Conservation (phyloP, 2,888 invertebrate species). For the Anticlea derivata region DNA sequence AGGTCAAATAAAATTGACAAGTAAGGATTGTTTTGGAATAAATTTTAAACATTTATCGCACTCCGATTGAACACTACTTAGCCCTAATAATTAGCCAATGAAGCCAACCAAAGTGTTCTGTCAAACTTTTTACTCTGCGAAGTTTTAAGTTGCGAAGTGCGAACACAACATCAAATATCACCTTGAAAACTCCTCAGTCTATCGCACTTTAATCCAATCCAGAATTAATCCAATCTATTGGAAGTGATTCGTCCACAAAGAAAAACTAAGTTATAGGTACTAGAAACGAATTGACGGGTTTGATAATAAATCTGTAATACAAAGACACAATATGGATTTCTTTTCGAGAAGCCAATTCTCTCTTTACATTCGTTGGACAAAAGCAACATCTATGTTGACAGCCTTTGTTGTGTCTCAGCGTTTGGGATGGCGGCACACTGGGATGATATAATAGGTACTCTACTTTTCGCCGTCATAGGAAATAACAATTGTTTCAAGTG, state of each 20-base stretch:
- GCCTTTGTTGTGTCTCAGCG: constrained; percentile 32
- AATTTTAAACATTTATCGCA: too few relatives aligned
- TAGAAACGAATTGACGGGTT: constrained; percentile 18
- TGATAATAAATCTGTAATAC: constrained; percentile 38
- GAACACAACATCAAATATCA: too few relatives aligned
- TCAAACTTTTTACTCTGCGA: too few relatives aligned
- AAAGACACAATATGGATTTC: constrained; percentile 38
- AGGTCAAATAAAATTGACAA: too few relatives aligned
- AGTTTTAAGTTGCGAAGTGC: too few relatives aligned
- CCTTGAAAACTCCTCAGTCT: too few relatives aligned
- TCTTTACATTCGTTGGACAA: constrained; percentile 37
- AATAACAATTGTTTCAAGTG: too few relatives aligned
- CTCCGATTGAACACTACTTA: too few relatives aligned
- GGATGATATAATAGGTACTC: constrained; percentile 8
- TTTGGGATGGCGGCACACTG: constrained; percentile 10
- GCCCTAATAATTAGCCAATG: too few relatives aligned
- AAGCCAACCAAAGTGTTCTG: too few relatives aligned
- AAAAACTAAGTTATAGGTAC: constrained; percentile 6
- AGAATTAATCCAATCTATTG: constrained; percentile 9
- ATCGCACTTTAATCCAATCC: not conserved
- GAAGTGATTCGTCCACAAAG: constrained; percentile 19
- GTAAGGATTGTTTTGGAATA: too few relatives aligned
- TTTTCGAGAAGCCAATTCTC: constrained; percentile 37
- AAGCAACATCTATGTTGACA: constrained; percentile 35
- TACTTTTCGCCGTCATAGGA: constrained; percentile 4